These are phyloP conservation scores for Acinonyx jubatus DNA, from an alignment of 2,113 vertebrate genomes.

Conservation along the genomic window DNA sequence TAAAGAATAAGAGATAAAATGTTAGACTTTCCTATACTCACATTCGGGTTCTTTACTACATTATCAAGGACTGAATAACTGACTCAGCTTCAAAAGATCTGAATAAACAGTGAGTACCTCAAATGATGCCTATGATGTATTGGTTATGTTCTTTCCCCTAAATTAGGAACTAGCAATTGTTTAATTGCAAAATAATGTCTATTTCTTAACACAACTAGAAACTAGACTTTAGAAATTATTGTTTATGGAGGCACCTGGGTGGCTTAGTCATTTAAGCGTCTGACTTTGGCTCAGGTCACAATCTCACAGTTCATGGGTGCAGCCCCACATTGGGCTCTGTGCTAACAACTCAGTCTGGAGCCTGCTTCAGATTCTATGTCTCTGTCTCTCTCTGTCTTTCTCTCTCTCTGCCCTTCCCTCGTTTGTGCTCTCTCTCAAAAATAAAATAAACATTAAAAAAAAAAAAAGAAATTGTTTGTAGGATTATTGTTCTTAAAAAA, in stretches of 20 bases:
- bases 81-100: neutral
- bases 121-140: neutral
- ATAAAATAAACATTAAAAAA: no score
- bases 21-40: neutral
- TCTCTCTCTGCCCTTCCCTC: no score
- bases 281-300: no score
- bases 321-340: no score
- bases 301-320: no score
- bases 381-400: no score
- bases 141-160: neutral
- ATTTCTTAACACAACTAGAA: neutral
- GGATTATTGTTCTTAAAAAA: neutral
- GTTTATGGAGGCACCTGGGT: no score
- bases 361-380: no score
- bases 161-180: conserved; percentile 34
- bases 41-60: neutral
- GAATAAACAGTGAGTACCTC: neutral
- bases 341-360: no score
- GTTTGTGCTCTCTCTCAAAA: no score
- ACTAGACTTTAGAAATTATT: neutral
- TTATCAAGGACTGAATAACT: neutral
- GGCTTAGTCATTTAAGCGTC: no score
- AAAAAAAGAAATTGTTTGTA: neutral
- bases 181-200: neutral
- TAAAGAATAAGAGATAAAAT: conserved; percentile 10